Base-by-base conservation (phyloP, 1,140 invertebrate genomes). In the Drosophila azteca region DNA sequence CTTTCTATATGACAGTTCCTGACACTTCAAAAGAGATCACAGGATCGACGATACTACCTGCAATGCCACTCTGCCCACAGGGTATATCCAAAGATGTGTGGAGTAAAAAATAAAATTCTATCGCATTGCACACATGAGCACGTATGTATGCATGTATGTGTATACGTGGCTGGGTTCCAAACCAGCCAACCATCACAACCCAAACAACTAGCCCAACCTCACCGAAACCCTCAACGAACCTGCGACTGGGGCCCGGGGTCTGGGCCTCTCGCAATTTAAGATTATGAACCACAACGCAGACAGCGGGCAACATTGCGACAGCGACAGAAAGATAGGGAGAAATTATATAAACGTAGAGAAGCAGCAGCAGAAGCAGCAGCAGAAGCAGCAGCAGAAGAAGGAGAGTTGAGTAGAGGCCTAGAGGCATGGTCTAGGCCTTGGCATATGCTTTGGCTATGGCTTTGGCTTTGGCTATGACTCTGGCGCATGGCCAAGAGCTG, bases 91-190 rank as follows among this genome's bases (percentile, higher is more conserved):
- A 49, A 52, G 9, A 45, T 46, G 45, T 46, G 45, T n/a, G 6
- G 7, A 60, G 48, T 20, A 24, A 58, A 64, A 50, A 67, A 60
- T 45, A 45, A 44, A 80, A 82, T 87, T 87, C 79, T 82, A 88
- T 88, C 82, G 82, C 82, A 85, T 77, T 81, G 82, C 78, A 82
- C 75, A 87, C 82, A 87, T 87, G 83, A 82, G 82, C 82, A 88
- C 82, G 75, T 87, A 73, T 39, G 35, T 39, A 39, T n/a, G n/a
- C 17, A 20, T 20, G 1, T 20, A 20, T 20, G 1, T 20, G 1
- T 20, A 20, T 20, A 20, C 78, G 61, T 70, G 67, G 74, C 74
- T 59, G 52, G 51, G 64, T 62, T 52, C 73, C 66, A 72, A 54
- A 43, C 64, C 65, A 70, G 15, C 49, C 41, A 62, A 45, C 50